Evolutionary conservation across 2,797 vertebrate genomes (phyloP).

Genomic region (Bryconaethiops microstoma): DNA sequence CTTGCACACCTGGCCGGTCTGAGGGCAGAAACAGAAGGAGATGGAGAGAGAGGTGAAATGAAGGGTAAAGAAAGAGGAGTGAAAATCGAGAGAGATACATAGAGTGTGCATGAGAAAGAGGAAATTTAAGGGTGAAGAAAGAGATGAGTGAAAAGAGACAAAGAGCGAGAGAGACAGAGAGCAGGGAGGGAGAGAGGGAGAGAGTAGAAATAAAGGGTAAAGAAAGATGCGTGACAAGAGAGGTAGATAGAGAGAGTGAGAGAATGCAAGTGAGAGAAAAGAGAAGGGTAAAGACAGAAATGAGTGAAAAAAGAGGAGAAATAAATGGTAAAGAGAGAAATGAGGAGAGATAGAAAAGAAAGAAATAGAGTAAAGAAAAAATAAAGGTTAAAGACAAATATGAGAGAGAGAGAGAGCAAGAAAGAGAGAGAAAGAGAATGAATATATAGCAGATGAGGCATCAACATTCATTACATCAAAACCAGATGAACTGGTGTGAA

Average conservation of each 20-base stretch:
- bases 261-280: no score
- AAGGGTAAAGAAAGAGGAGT: not conserved
- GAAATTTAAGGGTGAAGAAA: not conserved
- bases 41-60: not conserved
- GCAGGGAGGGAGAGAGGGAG: not conserved
- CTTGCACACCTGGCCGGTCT: conserved; percentile 94
- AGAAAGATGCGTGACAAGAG: no score
- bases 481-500: not conserved
- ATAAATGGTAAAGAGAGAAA: no score
- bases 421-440: conserved; percentile 12
- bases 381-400: not conserved
- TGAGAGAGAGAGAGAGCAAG: not conserved
- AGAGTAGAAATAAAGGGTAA: not conserved
- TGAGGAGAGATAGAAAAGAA: not conserved
- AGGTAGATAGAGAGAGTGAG: no score
- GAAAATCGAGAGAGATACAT: not conserved
- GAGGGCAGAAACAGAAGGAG: not conserved
- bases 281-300: no score
- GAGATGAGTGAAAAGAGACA: not conserved
- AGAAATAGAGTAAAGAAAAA: not conserved
- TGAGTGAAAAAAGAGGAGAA: no score
- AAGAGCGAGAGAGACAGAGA: not conserved
- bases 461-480: not conserved
- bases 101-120: not conserved
- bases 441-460: not conserved